These are phyloP conservation scores for Apotomis turbidana DNA, from an alignment of 2,888 invertebrate species.

Conservation along the genomic window DNA sequence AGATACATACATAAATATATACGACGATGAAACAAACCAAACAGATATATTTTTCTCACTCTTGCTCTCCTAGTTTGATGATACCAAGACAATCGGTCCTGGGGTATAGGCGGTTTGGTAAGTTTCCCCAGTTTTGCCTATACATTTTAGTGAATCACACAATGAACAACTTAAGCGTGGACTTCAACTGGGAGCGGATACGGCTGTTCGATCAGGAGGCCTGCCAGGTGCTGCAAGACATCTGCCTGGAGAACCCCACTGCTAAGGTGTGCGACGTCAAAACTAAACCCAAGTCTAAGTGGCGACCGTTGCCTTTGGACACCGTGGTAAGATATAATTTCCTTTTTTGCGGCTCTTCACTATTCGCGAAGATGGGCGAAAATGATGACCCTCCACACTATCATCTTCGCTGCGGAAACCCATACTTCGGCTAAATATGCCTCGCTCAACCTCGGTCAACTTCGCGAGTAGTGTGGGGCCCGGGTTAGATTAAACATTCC, in stretches of 20 bases:
- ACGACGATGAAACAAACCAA: no score
- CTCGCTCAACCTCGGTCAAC: no score
- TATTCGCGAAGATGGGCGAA: background rate
- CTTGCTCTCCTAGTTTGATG: no score
- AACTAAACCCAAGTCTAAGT: conserved; percentile 96
- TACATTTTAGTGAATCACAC: conserved; percentile 88
- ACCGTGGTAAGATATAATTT: conserved; percentile 89
- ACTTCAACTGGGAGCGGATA: conserved; percentile 94
- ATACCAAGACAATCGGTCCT: no score
- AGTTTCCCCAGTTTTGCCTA: no score
- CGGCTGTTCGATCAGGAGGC: conserved; percentile 94
- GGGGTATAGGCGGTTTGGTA: no score
- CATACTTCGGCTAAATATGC: no score
- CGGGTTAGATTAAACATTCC: no score
- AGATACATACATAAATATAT: no score
- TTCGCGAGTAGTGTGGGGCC: no score
- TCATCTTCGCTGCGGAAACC: no score
- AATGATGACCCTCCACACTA: background rate
- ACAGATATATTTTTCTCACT: no score
- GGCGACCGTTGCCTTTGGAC: conserved; percentile 97
- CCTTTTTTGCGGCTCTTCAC: background rate
- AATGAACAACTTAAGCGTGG: conserved; percentile 89
- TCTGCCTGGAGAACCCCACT: conserved; percentile 89
- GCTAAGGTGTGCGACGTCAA: conserved; percentile 90
- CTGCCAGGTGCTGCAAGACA: conserved; percentile 91